Evolutionary conservation across 2,113 vertebrate species (phyloP).

Genomic region (Xenopus borealis): DNA sequence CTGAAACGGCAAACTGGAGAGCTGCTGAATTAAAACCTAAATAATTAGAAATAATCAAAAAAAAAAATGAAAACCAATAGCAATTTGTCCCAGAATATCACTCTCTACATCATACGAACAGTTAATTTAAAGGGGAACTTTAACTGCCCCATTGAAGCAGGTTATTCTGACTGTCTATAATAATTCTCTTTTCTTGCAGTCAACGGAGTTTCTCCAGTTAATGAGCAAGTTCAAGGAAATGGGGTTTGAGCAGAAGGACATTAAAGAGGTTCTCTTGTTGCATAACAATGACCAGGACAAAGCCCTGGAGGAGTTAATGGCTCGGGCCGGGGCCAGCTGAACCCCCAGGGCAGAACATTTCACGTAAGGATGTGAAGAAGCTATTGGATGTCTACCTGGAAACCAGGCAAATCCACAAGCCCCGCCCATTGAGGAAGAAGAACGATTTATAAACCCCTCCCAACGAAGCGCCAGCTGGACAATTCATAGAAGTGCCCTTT

Average conservation of each 20-base stretch:
- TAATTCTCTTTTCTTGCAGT: conserved; percentile 63
- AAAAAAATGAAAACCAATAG: too few relatives aligned
- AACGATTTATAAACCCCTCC: neutral
- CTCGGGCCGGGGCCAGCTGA: conserved; percentile 90
- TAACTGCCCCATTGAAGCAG: too few relatives aligned
- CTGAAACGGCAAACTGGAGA: too few relatives aligned
- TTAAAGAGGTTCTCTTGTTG: conserved; percentile 89
- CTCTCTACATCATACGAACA: too few relatives aligned
- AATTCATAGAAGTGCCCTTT: conserved; percentile 41
- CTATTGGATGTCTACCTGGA: neutral
- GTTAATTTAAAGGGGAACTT: too few relatives aligned
- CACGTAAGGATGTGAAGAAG: conserved; percentile 32
- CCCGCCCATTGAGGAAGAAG: neutral
- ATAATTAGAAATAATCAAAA: too few relatives aligned
- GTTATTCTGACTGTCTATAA: too few relatives aligned
- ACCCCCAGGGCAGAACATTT: neutral
- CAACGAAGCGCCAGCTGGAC: neutral
- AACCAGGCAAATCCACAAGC: neutral
- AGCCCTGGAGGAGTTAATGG: conserved; percentile 94
- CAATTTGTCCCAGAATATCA: too few relatives aligned
- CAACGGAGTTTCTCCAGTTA: conserved; percentile 89
- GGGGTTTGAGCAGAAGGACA: conserved; percentile 92
- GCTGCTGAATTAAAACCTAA: too few relatives aligned
- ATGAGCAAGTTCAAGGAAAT: conserved; percentile 98
- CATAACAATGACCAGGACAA: conserved; percentile 93